Evolutionary conservation across 2,113 vertebrate genomes (phyloP), one percentile per base, ranked within the genome.

Genomic region (Odocoileus hemionus): DNA sequence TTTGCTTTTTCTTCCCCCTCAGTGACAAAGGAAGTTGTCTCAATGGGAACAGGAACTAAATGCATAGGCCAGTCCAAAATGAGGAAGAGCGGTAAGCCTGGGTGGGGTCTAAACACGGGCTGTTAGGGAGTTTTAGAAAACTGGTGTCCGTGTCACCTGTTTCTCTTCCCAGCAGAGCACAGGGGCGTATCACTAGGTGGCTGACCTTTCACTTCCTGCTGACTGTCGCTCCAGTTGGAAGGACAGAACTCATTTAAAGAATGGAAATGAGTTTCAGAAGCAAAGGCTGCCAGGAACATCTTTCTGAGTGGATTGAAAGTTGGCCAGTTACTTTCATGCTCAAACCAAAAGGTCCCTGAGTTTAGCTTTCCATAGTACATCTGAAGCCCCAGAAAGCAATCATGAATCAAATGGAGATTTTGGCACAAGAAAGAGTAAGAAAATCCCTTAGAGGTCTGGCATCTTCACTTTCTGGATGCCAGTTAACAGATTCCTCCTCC

Each of bases 11-110:
- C 26, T 43, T 0, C 39, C 85, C 64, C 98, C 99, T 57, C 94
- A 98, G 99, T 98, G 89, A 97, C 91, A 2, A 99, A 98, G 95
- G 99, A 99, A 98, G 99, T 99, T 43, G 99, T 99, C 98, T 99
- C 99, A 50, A 86, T 99, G 98, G 99, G 99, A 98, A 99, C 99
- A 5, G 99, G 99, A 94, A 99, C 99, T 28, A 99, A 99, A 97
- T 99, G 99, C 96, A 99, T 99, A 79, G 99, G 99, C 67, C 98
- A 97, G 82, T 98, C 98, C 55, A 98, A 99, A 78, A 99, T 99
- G 99, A 99, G 99, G 96, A 99, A 99, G 87, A 99, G 76, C 0
- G 99, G 99, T 99, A 97, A 98, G 99, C 96, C 3, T 1, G 1
- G 4, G 70, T 25, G n/a, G 86, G 91, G 74, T 64, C 54, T 9